Base-by-base conservation (phyloP, 2,888 invertebrate species). In the Ochropacha duplaris region DNA sequence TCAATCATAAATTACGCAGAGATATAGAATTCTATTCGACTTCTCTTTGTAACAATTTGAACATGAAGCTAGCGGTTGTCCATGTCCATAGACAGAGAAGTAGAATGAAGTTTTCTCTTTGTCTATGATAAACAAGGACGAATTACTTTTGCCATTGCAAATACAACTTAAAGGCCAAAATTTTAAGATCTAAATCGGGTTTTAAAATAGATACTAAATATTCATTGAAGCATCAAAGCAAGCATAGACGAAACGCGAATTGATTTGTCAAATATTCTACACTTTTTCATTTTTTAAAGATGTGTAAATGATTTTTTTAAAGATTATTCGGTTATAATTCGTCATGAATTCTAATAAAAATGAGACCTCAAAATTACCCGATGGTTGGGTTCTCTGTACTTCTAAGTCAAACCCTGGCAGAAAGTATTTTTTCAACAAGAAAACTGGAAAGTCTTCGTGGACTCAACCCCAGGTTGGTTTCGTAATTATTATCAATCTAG, bases 391-490 rank as follows among this genome's bases (percentile, higher is more conserved):
- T 34, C 77, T 86, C 58, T 92, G 92, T 71, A 76, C 81, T 44
- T 92, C 92, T 4, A 92, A 90, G 74, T 90, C 91, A 26, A 90
- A 78, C 66, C 87, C 87, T 22, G 90, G 89, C 8, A 86, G 88
- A 72, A 88, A 86, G 69, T 92, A 92, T 79, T 92, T 85, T 82
- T 92, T 92, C 71, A 90, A 92, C 68, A 88, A 77, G 68, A 90
- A 83, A 81, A 92, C 89, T 56, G 92, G 92, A 62, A 88, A 86
- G 76, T 92, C 92, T 60, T 90, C 87, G 62, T 92, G 92, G 92
- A 85, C 86, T 34, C 78, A 86, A 79, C 92, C 92, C 57, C 84
- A 85, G 87, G 92, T 92, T 78, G 78, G 78, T 84, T 81, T 83
- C 76, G 66, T 76, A 78, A 72, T 72, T 79, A 68, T 66, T 69